Evolutionary conservation across 1,140 invertebrate species (phyloP).

Genomic region (Linepithema humile): DNA sequence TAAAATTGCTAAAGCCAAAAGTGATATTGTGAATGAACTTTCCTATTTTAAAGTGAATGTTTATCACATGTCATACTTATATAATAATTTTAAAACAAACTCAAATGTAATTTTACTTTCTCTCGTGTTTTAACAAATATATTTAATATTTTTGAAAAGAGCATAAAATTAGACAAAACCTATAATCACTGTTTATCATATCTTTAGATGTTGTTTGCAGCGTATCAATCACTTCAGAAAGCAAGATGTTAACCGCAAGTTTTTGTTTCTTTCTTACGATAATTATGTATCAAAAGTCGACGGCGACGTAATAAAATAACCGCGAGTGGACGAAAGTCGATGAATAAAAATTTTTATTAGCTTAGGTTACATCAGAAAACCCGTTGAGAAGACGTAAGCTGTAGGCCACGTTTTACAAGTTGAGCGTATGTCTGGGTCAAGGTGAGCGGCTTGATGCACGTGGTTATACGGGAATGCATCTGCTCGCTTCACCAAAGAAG

Average conservation of each 20-base stretch:
- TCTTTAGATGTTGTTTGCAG: neutral
- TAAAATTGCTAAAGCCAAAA: neutral
- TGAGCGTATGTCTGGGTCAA: slow-evolving; percentile 75
- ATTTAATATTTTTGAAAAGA: neutral
- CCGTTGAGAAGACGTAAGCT: slow-evolving; percentile 70
- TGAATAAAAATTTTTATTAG: neutral
- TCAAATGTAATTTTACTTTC: neutral
- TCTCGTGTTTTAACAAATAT: neutral
- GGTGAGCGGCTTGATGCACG: slow-evolving; percentile 74
- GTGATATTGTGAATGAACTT: neutral
- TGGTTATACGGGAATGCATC: slow-evolving; percentile 65
- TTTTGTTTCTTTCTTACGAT: neutral
- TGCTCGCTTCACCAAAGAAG: neutral
- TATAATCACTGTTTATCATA: neutral
- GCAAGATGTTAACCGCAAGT: too few species aligned
- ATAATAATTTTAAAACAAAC: neutral
- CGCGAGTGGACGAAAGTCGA: neutral
- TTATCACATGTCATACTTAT: neutral
- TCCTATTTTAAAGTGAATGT: neutral
- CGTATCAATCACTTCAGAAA: neutral
- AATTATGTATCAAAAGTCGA: neutral
- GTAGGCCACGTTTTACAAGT: slow-evolving; percentile 62
- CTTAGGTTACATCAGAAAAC: slow-evolving; percentile 71
- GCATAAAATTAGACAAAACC: neutral
- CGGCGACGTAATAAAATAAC: neutral